Base-by-base conservation (phyloP, 2,797 vertebrate species). In the Uromys caudimaculatus region DNA sequence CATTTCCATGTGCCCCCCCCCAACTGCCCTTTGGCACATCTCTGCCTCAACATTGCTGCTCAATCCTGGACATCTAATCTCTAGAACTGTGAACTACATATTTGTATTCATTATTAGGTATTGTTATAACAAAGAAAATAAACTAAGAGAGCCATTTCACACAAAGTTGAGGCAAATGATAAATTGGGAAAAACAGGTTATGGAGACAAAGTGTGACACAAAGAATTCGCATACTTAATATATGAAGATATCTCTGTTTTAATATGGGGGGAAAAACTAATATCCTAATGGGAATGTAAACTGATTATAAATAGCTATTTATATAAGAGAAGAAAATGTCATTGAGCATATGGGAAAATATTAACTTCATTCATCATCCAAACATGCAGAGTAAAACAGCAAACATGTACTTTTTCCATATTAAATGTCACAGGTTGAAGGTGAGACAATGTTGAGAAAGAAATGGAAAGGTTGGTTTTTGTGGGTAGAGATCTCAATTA, bases 171-270 rank as follows among this genome's bases (percentile, higher is more conserved):
- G 5, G 52, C 29, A 87, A 76, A 69, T 81, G 14, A 79, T 38
- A 60, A 75, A 86, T 12, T 82, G 23, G 0, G 17, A 6, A 75
- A 93, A 82, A 35, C 17, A 77, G 76, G 16, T 6, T 90, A 87
- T 82, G 23, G 21, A 76, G 35, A 29, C 11, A 92, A 9, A 16
- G 52, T 87, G 32, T 84, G 6, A 64, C 8, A 76, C 14, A 89
- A 93, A 88, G 64, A 47, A 71, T 3, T 89, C 73, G 58, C 47
- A 79, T 58, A 75, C 3, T 73, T 85, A 96, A 62, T 95, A 94
- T 69, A 73, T 71, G 27, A 94, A 32, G 8, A 79, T 86, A 2
- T 54, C 44, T 62, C 58, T 38, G 47, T 69, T 35, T 77, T 38
- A 87, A 56, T 62, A 29, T 64, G 75, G 21, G 41, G 17, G 58